These are phyloP conservation scores for Origma solitaria DNA, from an alignment of 2,113 vertebrate genomes.

Conservation along the genomic window DNA sequence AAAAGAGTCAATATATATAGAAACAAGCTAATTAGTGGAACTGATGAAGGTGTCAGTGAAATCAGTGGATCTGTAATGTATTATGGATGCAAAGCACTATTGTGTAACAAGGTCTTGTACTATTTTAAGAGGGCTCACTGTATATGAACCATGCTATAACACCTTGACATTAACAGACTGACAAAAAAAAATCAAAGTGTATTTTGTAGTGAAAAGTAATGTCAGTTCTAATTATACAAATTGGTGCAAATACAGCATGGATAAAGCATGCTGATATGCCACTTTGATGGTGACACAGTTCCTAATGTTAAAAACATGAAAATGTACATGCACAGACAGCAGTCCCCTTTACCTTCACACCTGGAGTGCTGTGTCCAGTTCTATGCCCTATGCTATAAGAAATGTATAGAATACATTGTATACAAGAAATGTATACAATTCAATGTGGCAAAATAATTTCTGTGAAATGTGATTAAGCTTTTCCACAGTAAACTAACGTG, in stretches of 20 bases:
- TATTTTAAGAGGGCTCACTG: background rate
- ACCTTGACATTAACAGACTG: background rate
- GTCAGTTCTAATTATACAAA: background rate
- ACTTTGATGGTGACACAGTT: background rate
- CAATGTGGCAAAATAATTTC: background rate
- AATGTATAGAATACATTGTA: too few species aligned
- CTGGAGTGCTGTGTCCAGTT: background rate
- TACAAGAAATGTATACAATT: too few species aligned
- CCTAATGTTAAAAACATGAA: background rate
- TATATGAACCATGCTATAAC: background rate
- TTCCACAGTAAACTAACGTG: background rate
- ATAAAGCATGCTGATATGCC: background rate
- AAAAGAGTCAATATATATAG: background rate
- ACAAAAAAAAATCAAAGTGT: background rate
- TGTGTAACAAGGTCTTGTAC: background rate
- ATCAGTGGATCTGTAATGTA: background rate
- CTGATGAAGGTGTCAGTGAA: background rate
- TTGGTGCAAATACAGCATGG: background rate
- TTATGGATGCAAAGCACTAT: background rate
- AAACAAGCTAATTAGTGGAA: constrained; percentile 2
- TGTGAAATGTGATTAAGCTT: background rate
- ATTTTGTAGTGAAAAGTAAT: background rate
- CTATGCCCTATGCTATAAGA: background rate
- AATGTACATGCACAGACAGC: background rate
- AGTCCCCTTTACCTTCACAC: background rate